These are phyloP conservation scores for Sinocyclocheilus anshuiensis DNA, from an alignment of 2,113 vertebrate genomes.

Conservation along the genomic window DNA sequence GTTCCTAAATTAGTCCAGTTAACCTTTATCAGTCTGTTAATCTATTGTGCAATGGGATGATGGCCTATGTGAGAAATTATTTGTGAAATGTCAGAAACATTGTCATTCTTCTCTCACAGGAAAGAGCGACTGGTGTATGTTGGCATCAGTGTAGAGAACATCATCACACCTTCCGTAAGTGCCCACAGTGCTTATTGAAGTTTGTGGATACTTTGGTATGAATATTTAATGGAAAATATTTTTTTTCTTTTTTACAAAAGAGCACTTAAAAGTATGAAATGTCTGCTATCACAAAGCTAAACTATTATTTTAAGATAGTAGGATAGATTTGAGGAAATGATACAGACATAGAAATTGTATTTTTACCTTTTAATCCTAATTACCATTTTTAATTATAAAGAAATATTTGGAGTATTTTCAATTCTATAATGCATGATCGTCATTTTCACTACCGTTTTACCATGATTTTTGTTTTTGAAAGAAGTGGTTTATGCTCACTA, in stretches of 20 bases:
- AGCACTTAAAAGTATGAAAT: neutral
- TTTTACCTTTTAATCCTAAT: neutral
- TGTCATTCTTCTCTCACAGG: slow-evolving; percentile 66
- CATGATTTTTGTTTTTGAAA: neutral
- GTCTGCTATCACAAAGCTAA: neutral
- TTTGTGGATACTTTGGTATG: neutral
- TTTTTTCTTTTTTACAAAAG: no score
- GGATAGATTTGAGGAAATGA: neutral
- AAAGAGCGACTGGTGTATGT: slow-evolving; percentile 97
- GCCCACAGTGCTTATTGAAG: neutral
- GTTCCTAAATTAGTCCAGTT: neutral
- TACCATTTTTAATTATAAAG: neutral
- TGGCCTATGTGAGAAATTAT: neutral
- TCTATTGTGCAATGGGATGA: neutral
- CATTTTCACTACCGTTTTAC: neutral
- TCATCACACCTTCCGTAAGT: slow-evolving; percentile 91
- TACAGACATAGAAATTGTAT: neutral
- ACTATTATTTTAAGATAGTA: neutral
- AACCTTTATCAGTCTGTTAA: neutral
- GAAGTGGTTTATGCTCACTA: neutral
- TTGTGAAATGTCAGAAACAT: neutral
- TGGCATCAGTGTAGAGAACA: slow-evolving; percentile 97
- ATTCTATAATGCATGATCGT: neutral
- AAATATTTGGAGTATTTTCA: neutral
- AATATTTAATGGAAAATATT: neutral